phyloP scores from a whole-genome alignment of 2,113 vertebrate genomes.

The Catharus minimus region DNA sequence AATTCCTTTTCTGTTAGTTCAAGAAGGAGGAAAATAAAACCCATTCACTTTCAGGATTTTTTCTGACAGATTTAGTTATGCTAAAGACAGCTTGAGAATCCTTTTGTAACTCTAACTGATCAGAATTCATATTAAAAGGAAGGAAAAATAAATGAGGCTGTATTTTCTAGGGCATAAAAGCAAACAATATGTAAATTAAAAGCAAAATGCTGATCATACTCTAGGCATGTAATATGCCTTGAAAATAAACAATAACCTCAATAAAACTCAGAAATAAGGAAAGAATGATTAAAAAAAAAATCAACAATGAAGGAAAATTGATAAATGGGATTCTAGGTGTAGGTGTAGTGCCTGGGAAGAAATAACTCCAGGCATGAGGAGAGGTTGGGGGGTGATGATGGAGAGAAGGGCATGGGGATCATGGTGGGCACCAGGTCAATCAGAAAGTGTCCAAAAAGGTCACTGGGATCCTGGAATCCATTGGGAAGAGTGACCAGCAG shows the following conservation, averaged over 20 bases:
- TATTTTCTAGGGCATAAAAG: background rate
- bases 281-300: background rate
- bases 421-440: background rate
- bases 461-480: background rate
- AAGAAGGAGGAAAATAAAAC: background rate
- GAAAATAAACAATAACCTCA: background rate
- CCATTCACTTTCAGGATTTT: background rate
- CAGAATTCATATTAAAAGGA: background rate
- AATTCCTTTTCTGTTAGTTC: background rate
- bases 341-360: background rate
- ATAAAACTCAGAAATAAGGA: background rate
- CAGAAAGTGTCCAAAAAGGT: too few relatives aligned
- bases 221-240: background rate
- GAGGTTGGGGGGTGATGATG: background rate
- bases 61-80: background rate
- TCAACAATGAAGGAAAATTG: background rate
- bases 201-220: background rate
- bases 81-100: background rate
- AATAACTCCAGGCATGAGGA: background rate
- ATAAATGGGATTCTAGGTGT: background rate
- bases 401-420: background rate
- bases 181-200: background rate
- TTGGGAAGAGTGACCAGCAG: background rate
- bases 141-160: background rate
- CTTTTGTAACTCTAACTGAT: background rate